Base-by-base conservation (phyloP, 2,113 vertebrate genomes). In the Barbus barbus region DNA sequence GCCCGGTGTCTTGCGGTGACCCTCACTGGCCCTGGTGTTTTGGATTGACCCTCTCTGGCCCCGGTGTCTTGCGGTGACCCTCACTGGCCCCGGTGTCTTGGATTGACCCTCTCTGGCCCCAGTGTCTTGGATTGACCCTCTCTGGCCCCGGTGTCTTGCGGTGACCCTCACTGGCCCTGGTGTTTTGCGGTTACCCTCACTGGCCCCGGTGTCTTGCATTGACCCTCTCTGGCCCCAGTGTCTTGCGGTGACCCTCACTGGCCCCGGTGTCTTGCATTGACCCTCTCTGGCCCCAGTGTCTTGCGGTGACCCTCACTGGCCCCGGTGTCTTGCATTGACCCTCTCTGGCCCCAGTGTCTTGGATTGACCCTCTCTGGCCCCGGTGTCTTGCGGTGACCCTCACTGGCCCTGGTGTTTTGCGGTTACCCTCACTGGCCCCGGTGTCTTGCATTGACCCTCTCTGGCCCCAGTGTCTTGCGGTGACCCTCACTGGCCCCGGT, bases 391-490 rank as follows among this genome's bases (percentile, higher is more conserved):
- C 9, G 3, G n/a, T 61, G 58, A 61, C 1, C 1, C 58, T 61
- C n/a, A 26, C 9, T 1, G 7, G 2, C 20, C 36, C 18, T 6
- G 0, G 5, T 20, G 58, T 61, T 11, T 61, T 61, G 20, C 0
- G 1, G 11, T 61, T 1, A 61, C n/a, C n/a, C 11, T 61, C 24
- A 61, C 11, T 3, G 5, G 0, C 6, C 20, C 1, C 58, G 4
- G 9, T 24, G 3, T 24, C 3, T 58, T 36, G 3, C 0, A 0
- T 3, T 60, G 56, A 24, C 56, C 0, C 56, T 24, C 9, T 4
- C 9, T 0, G 0, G 1, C n/a, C 3, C 33, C 33, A 0, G 3
- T 36, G 33, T 24, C 9, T 24, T 60, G 9, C 0, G 0, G 9
- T 60, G 56, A 60, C n/a, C 22, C 33, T 24, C 9, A 12, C 9